Percentiles rank a stretch among this genome's conserved stretches.
Conservation (phyloP, 2,888 invertebrate genomes). For the Lomographa bimaculata region DNA sequence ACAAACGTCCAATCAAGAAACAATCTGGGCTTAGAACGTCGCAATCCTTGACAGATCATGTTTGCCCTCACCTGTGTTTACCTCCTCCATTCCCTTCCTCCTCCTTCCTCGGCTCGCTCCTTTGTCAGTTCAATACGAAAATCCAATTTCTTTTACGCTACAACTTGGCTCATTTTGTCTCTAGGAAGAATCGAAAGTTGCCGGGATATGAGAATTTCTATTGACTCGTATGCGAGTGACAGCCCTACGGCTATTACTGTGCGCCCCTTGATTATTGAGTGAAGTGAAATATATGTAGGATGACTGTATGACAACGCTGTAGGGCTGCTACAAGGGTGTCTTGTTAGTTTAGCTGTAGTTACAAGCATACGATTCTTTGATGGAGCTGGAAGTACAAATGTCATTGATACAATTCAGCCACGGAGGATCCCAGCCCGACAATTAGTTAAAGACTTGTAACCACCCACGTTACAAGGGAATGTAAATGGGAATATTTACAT, state of each 20-base stretch:
- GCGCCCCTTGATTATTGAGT: conserved; percentile 53
- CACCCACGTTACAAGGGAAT: no score
- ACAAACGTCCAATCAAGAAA: conserved; percentile 40
- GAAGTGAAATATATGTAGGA: conserved; percentile 49
- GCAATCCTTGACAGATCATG: conserved; percentile 59
- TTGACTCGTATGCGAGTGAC: conserved; percentile 57
- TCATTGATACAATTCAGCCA: no score
- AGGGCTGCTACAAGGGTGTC: conserved; percentile 37
- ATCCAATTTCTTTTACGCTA: conserved; percentile 76
- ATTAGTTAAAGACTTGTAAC: no score
- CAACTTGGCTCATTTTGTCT: conserved; percentile 71
- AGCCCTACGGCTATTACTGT: conserved; percentile 53
- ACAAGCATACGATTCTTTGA: no score
- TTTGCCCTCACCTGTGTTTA: conserved; percentile 63
- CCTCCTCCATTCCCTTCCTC: conserved; percentile 35
- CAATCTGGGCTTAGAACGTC: conserved; percentile 35
- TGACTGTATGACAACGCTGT: conserved; percentile 33
- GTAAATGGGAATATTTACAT: no score
- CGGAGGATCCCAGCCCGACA: no score
- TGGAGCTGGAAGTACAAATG: no score
- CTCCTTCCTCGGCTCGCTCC: conserved; percentile 34
- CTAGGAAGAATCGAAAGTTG: conserved; percentile 56
- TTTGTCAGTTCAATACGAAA: conserved; percentile 71
- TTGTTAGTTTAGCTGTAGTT: conserved; percentile 26
- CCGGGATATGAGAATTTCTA: conserved; percentile 56